Percentiles rank a stretch among this genome's conserved stretches.
phyloP scores from a whole-genome alignment of 1,140 invertebrate genomes.

The Leptonema lineaticorne region DNA sequence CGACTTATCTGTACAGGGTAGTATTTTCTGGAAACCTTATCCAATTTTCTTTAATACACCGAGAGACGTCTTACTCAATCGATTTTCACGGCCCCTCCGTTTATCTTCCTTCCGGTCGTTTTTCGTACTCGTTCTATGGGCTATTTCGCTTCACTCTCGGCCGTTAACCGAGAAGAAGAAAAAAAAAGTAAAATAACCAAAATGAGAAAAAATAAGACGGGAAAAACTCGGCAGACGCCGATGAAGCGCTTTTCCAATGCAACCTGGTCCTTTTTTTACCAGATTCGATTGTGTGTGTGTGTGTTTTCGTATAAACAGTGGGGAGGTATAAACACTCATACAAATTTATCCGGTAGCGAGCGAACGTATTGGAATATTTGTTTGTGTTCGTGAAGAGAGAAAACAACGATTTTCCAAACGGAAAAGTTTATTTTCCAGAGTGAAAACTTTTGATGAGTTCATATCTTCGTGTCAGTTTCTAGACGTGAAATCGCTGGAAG shows the following conservation, averaged over 20 bases:
- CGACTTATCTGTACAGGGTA: no score
- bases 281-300: not conserved
- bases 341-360: no score
- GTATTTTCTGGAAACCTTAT: constrained; percentile 16
- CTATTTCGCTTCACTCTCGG: no score
- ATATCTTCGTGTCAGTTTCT: constrained; percentile 39
- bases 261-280: not conserved
- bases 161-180: no score
- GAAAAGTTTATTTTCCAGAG: constrained; percentile 36
- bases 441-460: constrained; percentile 41
- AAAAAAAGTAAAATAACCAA: constrained; percentile 18
- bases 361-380: no score
- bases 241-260: constrained; percentile 14
- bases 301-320: not conserved
- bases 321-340: no score
- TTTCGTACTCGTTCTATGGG: constrained; percentile 1
- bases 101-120: constrained; percentile 18
- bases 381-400: no score
- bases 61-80: constrained; percentile 31
- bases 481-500: not conserved
- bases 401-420: constrained; percentile 18
- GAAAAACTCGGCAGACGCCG: no score
- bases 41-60: constrained; percentile 22
- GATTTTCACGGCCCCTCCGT: constrained; percentile 28
- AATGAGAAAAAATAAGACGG: no score